Evolutionary conservation across 2,888 invertebrate genomes (phyloP), one percentile per base, ranked within the genome.

Genomic region (Choreutis nemorana): DNA sequence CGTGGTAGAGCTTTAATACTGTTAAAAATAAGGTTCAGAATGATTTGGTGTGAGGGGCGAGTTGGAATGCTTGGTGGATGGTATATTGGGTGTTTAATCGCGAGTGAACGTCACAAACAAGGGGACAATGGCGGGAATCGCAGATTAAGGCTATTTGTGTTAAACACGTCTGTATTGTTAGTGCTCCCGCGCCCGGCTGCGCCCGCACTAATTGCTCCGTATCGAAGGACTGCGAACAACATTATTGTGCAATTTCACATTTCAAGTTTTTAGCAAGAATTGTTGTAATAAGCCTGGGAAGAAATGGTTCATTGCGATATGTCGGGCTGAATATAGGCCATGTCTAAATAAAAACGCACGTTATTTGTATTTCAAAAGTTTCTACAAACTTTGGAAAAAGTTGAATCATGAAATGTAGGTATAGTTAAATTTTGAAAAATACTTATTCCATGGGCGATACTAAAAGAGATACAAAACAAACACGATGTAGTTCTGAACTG

Each of bases 71-170:
- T n/a, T n/a, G n/a, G n/a, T n/a, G n/a, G n/a, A n/a, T n/a, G n/a
- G n/a, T n/a, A 44, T 53, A 55, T 58, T 60, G 55, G 58, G 56
- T 62, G 70, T 54, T 52, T 55, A 68, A 62, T 71, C 65, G 63
- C 51, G 46, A 53, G 61, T 58, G 42, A 44, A 53, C 55, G 56
- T 50, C 55, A 47, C 59, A 66, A 65, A 63, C 64, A 59, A 58
- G 62, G 63, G 57, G 34, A 44, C 39, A 32, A 34, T 38, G 41
- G 40, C 37, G 53, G 48, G 56, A 60, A 55, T 51, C 48, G 37
- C 46, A 64, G 68, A 67, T 67, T 63, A 65, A 61, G 54, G 58
- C 63, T 73, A 67, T 73, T 72, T 71, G 65, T 63, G 55, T 49
- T 59, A 71, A 71, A 71, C 71, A 66, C 50, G 55, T 42, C 47